Evolutionary conservation across 1,140 invertebrate species (phyloP).

Genomic region (Caerostris darwini): DNA sequence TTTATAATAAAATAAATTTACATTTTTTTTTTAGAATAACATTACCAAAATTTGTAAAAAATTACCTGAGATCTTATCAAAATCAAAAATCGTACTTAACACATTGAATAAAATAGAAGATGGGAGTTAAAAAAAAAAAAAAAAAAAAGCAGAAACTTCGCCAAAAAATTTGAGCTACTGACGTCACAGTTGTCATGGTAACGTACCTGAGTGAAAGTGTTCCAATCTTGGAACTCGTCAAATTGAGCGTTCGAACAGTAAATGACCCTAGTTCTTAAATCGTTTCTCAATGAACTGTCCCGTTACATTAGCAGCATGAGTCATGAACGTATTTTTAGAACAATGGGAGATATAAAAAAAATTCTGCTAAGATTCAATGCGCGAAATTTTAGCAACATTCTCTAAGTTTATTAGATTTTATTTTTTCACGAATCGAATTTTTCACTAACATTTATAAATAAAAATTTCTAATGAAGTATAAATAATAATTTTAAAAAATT

Average conservation of each 20-base stretch:
- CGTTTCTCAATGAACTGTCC: neutral
- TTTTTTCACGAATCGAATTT: too few relatives aligned
- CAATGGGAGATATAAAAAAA: too few relatives aligned
- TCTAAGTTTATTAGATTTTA: too few relatives aligned
- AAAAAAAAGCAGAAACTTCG: neutral
- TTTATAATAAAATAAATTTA: too few relatives aligned
- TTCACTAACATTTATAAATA: too few relatives aligned
- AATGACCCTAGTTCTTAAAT: neutral
- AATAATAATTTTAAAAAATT: too few relatives aligned
- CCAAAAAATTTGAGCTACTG: neutral
- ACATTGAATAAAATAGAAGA: neutral
- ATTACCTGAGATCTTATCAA: neutral
- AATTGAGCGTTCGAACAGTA: neutral
- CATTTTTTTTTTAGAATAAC: too few relatives aligned
- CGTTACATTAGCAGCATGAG: neutral
- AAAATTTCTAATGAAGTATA: too few relatives aligned
- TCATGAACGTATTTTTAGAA: neutral
- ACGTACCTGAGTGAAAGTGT: neutral
- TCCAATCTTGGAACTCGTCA: neutral
- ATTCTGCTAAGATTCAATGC: too few relatives aligned
- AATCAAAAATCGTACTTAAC: neutral
- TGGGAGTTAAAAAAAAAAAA: neutral
- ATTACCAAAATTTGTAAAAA: too few relatives aligned
- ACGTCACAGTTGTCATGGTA: conserved; percentile 25
- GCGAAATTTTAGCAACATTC: too few relatives aligned